Evolutionary conservation across 2,113 vertebrate species (phyloP).

Genomic region (Paramisgurnus dabryanus): DNA sequence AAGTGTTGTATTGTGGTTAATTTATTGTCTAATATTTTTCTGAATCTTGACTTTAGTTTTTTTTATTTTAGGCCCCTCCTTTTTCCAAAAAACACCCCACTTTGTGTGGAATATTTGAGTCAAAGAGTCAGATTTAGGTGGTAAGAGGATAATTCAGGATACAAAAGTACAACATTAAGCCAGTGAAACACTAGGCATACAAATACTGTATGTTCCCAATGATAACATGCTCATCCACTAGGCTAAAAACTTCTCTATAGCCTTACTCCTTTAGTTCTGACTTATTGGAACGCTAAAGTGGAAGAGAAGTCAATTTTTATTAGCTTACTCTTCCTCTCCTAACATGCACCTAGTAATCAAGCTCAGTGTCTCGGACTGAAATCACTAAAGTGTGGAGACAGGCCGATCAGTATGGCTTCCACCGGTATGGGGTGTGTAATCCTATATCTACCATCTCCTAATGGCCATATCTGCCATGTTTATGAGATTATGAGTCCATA

Average conservation of each 20-base stretch:
- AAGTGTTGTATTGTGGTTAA: constrained; percentile 5
- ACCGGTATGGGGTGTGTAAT: constrained; percentile 65
- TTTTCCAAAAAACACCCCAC: background rate
- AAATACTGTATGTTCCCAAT: background rate
- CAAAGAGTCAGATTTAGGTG: background rate
- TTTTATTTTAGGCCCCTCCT: background rate
- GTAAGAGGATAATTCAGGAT: background rate
- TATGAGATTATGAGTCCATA: constrained; percentile 64
- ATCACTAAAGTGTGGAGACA: constrained; percentile 56
- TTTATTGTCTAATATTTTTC: constrained; percentile 1
- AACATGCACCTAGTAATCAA: constrained; percentile 36
- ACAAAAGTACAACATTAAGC: background rate
- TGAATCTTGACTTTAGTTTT: background rate
- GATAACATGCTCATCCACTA: background rate
- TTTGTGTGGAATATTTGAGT: background rate
- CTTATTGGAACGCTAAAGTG: constrained; percentile 30
- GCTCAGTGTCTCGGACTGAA: constrained; percentile 44
- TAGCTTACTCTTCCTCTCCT: constrained; percentile 30
- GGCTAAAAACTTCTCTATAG: background rate
- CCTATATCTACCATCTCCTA: constrained; percentile 72
- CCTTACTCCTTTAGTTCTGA: background rate
- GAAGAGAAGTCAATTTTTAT: constrained; percentile 35
- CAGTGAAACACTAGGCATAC: background rate
- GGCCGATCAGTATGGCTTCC: constrained; percentile 68
- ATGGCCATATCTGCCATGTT: constrained; percentile 69